Percentiles rank a stretch among this genome's conserved stretches.
phyloP scores from a whole-genome alignment of 2,888 invertebrate species.

The Habrosyne pyritoides region DNA sequence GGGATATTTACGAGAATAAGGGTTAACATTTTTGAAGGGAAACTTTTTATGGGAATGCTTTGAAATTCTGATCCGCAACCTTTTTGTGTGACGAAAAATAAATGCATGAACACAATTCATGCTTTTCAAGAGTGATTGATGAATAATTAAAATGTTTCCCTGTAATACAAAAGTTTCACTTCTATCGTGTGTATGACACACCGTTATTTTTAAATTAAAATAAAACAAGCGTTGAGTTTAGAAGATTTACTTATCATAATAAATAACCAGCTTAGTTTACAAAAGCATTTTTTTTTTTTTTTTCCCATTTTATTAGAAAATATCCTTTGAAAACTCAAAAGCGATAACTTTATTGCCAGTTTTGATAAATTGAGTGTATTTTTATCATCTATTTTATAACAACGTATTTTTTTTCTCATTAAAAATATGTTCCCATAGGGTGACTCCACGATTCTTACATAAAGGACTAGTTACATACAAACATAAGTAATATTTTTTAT shows the following conservation, averaged over 20 bases:
- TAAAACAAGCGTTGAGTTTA: conserved; percentile 57
- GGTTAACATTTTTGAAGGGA: no score
- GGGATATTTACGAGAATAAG: no score
- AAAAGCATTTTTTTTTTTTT: conserved; percentile 72
- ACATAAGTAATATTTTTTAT: conserved; percentile 40
- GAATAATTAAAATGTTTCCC: no score
- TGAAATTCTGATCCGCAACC: no score
- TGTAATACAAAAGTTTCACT: no score
- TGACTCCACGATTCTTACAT: conserved; percentile 37
- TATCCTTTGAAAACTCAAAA: conserved; percentile 46
- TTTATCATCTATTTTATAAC: conserved; percentile 18
- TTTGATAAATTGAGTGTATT: conserved; percentile 20
- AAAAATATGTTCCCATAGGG: conserved; percentile 33
- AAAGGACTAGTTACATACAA: conserved; percentile 64
- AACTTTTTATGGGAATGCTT: no score
- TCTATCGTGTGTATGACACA: no score
- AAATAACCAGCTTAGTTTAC: conserved; percentile 80
- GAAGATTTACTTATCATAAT: conserved; percentile 78
- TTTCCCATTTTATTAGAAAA: conserved; percentile 50
- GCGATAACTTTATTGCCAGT: conserved; percentile 46
- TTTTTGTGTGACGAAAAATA: no score
- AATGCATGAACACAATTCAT: no score
- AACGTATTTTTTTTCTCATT: conserved; percentile 26
- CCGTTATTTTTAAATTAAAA: conserved; percentile 24
- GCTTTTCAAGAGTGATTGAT: no score